A percentile compares a stretch with the other conserved stretches of the same genome.
Conservation (phyloP, 2,113 vertebrate genomes). For the Potamarius usumacintae region DNA sequence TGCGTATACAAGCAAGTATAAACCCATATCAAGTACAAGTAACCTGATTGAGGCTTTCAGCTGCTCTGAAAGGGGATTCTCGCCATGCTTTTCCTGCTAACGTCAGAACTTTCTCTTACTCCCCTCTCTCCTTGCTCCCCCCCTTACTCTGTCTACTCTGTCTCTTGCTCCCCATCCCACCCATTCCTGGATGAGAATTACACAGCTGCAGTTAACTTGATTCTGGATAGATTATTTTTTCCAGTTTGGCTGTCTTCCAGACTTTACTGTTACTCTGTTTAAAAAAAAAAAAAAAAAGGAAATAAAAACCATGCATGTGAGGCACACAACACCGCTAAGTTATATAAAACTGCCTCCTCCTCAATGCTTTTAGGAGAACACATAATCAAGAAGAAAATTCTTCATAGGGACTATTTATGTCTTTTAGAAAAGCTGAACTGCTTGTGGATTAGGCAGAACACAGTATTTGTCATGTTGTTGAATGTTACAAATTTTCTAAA, state of each 20-base stretch:
- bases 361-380: slow-evolving; percentile 27
- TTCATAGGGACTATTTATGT: neutral
- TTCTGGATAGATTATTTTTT: slow-evolving; percentile 26
- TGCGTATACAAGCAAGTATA: neutral
- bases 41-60: neutral
- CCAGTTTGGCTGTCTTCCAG: neutral
- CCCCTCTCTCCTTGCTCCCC: slow-evolving; percentile 28
- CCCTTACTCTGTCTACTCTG: neutral
- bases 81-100: neutral
- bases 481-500: neutral
- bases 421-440: neutral
- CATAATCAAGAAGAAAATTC: slow-evolving; percentile 7
- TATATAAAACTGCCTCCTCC: slow-evolving; percentile 34
- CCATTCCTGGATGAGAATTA: slow-evolving; percentile 9
- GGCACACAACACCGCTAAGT: slow-evolving; percentile 16
- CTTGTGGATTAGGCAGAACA: neutral
- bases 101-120: slow-evolving; percentile 20
- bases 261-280: slow-evolving; percentile 21
- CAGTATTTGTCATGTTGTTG: neutral
- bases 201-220: slow-evolving; percentile 17
- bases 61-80: neutral
- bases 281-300: neutral
- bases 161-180: neutral
- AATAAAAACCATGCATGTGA: neutral
- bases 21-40: neutral